Conservation (phyloP, 2,113 vertebrate species). For the Macaca nemestrina region DNA sequence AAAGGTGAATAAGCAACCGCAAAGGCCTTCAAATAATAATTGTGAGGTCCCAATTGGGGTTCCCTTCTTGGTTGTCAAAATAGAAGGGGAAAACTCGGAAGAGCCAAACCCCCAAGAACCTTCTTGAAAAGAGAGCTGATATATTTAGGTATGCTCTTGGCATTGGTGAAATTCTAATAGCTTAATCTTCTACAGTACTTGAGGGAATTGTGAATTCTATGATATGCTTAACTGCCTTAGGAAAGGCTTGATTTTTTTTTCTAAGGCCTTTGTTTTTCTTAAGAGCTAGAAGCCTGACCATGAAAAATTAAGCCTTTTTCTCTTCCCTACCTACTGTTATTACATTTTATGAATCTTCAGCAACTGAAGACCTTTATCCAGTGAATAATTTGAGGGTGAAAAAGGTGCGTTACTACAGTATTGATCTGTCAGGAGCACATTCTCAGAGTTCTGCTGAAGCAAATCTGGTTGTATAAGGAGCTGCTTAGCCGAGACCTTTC, state of each 20-base stretch:
- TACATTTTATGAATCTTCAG: conserved; percentile 13
- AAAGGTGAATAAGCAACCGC: not conserved
- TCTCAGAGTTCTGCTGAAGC: not conserved
- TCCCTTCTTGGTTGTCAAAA: not conserved
- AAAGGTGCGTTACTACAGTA: not conserved
- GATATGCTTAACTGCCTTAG: not conserved
- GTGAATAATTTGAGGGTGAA: not conserved
- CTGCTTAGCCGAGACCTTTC: not conserved
- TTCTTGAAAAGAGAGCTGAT: not conserved
- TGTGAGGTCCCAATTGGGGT: not conserved
- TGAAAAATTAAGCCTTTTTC: conserved; percentile 4
- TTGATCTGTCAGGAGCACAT: not conserved
- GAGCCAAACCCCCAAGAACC: not conserved
- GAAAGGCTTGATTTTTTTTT: not conserved
- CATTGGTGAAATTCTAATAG: not conserved
- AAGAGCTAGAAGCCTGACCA: not conserved
- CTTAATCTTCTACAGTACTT: not conserved
- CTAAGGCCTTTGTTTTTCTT: not conserved
- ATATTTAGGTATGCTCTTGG: not conserved
- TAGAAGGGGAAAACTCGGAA: not conserved
- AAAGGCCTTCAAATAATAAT: not conserved
- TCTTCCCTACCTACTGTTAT: not conserved
- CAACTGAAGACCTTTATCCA: not conserved
- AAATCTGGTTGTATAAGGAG: not conserved
- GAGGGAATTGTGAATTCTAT: not conserved